Base-by-base conservation (phyloP, 1,140 invertebrate genomes). In the Drosophila ironensis region DNA sequence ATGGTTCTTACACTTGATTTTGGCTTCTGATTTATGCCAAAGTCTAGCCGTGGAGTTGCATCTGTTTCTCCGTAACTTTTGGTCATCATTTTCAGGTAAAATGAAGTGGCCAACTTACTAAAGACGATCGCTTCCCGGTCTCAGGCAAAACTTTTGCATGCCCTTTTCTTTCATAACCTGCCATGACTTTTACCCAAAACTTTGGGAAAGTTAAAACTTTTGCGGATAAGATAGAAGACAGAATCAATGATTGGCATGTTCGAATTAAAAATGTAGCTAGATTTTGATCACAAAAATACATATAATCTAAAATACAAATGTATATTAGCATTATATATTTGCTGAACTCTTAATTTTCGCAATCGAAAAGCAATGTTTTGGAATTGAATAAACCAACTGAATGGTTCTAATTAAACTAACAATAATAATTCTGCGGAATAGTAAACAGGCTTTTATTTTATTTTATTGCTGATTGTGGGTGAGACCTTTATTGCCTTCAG, bases 231-330 rank as follows among this genome's bases (percentile, higher is more conserved):
- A 20, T 33, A 44, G 33, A 20, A 45, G 54, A 25, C 37, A 59
- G 64, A 67, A 67, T 84, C 64, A 60, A 71, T 84, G 77, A 82
- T 82, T 82, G 82, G 72, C 68, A 72, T 50, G 25, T 28, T 67
- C 59, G 48, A 67, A 72, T 63, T 61, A 52, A 59, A 72, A 64
- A 66, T 53, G 40, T 25, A 40, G 24, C 47, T 50, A 35, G 50
- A 63, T 30, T 38, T 20, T n/a, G n/a, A n/a, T n/a, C n/a, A n/a
- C n/a, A n/a, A n/a, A n/a, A n/a, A 53, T 24, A 22, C 48, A 51
- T 20, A n/a, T 22, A 5, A 2, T 3, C 20, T 22, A 2, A 22
- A 22, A 22, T 2, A 22, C 2, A 22, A 3, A 3, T 16, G 33
- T 6, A 16, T 12, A 22, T 22, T 22, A n/a, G 12, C n/a, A 35